Base-by-base conservation (phyloP, 2,888 invertebrate genomes). In the Drosophila anomelani region DNA sequence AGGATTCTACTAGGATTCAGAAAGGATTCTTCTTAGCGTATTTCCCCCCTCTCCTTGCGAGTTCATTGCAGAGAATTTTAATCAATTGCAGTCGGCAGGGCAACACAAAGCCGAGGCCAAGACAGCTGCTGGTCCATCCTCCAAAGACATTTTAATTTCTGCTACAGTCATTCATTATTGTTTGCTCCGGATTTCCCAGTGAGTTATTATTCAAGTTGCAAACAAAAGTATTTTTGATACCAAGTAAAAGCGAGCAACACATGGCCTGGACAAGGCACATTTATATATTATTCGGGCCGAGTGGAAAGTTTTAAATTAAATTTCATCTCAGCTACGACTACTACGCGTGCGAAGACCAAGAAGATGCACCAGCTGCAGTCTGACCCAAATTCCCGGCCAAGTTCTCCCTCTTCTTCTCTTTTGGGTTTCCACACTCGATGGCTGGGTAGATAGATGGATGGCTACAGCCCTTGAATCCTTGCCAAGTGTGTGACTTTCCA, bases 221-320 rank as follows among this genome's bases (percentile, higher is more conserved):
- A 79, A 73, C 74, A 78, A 81, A 83, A 53, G 23, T 53, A 53
- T 53, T 53, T 76, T 70, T 69, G 72, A 69, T 71, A 78, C 69
- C 59, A 62, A 57, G 59, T 23, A 51, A 69, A 63, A 68, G 60
- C 49, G 49, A 47, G 66, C 66, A 75, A 51, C 81, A 79, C 72
- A 84, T 81, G 79, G 79, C 70, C 66, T 53, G 56, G 66, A 46
- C 58, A 29, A 41, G 56, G 56, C 79, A 75, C 83, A 85, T 85
- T 77, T 85, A 84, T 85, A 84, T 83, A 36, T 53, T 36, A 81
- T 86, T 71, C 53, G 79, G 64, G 57, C 74, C 43, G 61, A 36
- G 75, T 49, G 76, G 69, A 80, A 85, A 87, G 69, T 87, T 85
- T 81, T 67, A 81, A 86, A 89, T 87, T 80, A 81, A 78, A 81